phyloP scores from a whole-genome alignment of 2,797 vertebrate genomes.

The Craterocephalus amniculus region DNA sequence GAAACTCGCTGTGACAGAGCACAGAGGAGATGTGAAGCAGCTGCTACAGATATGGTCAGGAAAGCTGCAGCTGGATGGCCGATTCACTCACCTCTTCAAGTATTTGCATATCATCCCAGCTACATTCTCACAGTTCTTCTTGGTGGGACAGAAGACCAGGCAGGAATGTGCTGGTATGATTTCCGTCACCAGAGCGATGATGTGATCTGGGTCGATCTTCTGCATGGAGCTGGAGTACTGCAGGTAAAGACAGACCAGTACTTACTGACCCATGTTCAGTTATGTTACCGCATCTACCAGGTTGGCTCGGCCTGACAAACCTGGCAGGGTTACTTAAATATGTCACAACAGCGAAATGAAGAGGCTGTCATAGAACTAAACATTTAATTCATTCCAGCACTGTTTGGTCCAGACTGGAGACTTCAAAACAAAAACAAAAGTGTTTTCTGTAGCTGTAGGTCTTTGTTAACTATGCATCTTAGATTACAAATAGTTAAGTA shows the following conservation, averaged over 20 bases:
- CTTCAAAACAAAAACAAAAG: too few relatives aligned
- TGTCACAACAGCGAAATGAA: too few relatives aligned
- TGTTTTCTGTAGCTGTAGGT: too few relatives aligned
- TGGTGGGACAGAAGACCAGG: constrained; percentile 95
- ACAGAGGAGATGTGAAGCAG: neutral
- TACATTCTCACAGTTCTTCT: constrained; percentile 98
- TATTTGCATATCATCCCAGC: constrained; percentile 94
- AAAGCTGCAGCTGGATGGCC: neutral
- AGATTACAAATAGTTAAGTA: too few relatives aligned
- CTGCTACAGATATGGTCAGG: neutral
- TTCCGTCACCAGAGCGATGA: constrained; percentile 93
- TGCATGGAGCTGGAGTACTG: constrained; percentile 92
- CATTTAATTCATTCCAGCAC: too few relatives aligned
- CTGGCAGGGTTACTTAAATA: too few relatives aligned
- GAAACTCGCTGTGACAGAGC: constrained; percentile 81
- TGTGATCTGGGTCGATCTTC: constrained; percentile 92
- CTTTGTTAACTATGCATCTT: too few relatives aligned
- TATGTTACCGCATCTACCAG: too few relatives aligned
- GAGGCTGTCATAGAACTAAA: too few relatives aligned
- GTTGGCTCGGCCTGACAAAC: too few relatives aligned
- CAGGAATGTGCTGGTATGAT: constrained; percentile 94
- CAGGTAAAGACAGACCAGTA: neutral
- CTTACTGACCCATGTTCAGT: too few relatives aligned
- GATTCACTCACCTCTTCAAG: constrained; percentile 86
- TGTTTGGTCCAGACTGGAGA: too few relatives aligned